Conservation (phyloP, 2,113 vertebrate species). For the Podilymbus podiceps region DNA sequence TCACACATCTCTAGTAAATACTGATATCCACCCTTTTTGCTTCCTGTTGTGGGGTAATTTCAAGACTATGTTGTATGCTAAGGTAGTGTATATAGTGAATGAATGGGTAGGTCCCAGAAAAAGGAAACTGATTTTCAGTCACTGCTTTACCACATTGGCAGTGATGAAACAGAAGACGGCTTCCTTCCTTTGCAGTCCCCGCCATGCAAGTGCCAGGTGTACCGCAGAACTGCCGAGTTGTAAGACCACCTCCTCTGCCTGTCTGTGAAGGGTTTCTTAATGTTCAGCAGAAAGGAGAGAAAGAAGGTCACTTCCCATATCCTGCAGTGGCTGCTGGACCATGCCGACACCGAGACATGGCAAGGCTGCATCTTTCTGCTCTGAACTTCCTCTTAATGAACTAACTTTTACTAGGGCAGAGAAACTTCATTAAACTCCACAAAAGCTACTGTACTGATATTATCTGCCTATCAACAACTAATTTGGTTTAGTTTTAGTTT, state of each 20-base stretch:
- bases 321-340: not conserved
- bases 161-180: not conserved
- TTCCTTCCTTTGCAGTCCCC: not conserved
- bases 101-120: not conserved
- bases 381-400: not conserved
- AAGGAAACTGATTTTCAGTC: not conserved
- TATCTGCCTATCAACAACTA: not conserved
- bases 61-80: not conserved
- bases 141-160: rapidly evolving
- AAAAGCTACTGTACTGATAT: not conserved
- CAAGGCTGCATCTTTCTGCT: not conserved
- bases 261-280: not conserved
- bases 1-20: not conserved
- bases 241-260: not conserved
- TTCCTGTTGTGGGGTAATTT: not conserved
- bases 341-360: not conserved
- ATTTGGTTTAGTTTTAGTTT: not conserved
- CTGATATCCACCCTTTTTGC: not conserved
- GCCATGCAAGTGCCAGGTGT: not conserved
- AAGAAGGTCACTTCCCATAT: not conserved
- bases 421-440: not conserved
- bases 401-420: not conserved
- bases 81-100: rapidly evolving
- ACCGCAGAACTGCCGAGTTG: not conserved
- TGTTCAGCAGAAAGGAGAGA: not conserved